Evolutionary conservation across 37 sponge, comb jelly and placozoan genomes (phyloP).

Genomic region (Agelas oroides): DNA sequence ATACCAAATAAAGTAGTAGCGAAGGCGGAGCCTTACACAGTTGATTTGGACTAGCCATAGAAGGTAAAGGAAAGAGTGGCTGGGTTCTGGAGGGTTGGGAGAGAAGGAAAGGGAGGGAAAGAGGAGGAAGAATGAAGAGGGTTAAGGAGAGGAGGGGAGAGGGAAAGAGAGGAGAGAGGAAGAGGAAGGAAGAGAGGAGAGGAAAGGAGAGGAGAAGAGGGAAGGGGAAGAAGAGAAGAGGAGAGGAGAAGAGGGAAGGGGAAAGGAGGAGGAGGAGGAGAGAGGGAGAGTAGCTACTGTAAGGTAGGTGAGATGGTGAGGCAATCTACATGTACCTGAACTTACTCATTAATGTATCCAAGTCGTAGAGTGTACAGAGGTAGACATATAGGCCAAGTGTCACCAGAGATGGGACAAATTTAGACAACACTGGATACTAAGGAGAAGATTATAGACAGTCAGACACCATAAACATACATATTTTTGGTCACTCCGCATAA

Average conservation of each 20-base stretch:
- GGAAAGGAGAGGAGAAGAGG: background rate
- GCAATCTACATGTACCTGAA: background rate
- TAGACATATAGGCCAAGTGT: background rate
- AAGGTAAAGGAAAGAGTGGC: background rate
- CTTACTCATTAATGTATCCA: too few relatives aligned
- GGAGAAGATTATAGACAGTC: too few relatives aligned
- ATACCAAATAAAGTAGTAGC: slow-evolving; percentile 19
- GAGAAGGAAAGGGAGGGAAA: slow-evolving; percentile 4
- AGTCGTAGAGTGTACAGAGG: background rate
- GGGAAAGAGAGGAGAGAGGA: background rate
- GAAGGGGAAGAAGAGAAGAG: background rate
- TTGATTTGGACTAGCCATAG: background rate
- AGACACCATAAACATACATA: too few relatives aligned
- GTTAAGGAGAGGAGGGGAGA: background rate
- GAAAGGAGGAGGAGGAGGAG: background rate
- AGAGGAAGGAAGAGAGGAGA: background rate
- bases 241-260: background rate
- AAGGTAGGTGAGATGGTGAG: background rate
- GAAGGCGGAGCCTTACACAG: slow-evolving; percentile 2
- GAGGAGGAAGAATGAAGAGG: background rate
- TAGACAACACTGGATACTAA: background rate
- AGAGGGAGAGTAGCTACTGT: background rate
- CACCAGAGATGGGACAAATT: background rate
- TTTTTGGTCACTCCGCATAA: too few relatives aligned
- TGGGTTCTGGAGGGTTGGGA: background rate